phyloP scores from a whole-genome alignment of 2,888 invertebrate species.

The Pharmacophagus antenor region DNA sequence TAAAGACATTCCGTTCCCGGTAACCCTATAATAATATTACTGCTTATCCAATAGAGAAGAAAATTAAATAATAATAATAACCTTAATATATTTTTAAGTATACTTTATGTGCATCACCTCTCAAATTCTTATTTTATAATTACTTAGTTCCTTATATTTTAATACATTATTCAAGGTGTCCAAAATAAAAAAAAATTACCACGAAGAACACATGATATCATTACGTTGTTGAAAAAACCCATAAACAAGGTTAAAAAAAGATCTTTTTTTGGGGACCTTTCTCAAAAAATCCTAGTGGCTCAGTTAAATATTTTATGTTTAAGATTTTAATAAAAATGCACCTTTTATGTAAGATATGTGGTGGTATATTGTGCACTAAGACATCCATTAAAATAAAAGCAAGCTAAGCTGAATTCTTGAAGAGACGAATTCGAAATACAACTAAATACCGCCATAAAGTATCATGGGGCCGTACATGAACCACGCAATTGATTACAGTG shows the following conservation, averaged over 20 bases:
- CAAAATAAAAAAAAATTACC: background rate
- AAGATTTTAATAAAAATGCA: background rate
- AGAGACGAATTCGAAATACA: background rate
- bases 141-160: too few species aligned
- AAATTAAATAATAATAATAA: too few species aligned
- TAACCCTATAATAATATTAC: too few species aligned
- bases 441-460: background rate
- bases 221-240: background rate
- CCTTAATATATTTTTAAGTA: background rate
- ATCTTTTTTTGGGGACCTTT: background rate
- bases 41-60: too few species aligned
- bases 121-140: too few species aligned
- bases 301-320: background rate
- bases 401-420: background rate
- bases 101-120: background rate
- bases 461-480: background rate
- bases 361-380: background rate
- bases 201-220: background rate
- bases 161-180: background rate
- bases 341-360: background rate
- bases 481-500: background rate
- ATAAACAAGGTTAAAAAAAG: background rate
- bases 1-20: too few species aligned
- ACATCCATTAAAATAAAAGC: background rate
- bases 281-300: background rate